Evolutionary conservation across 53 echinoderm and acorn worm species (phyloP), one percentile per base, ranked within the genome.

Genomic region (Luidia sarsii): DNA sequence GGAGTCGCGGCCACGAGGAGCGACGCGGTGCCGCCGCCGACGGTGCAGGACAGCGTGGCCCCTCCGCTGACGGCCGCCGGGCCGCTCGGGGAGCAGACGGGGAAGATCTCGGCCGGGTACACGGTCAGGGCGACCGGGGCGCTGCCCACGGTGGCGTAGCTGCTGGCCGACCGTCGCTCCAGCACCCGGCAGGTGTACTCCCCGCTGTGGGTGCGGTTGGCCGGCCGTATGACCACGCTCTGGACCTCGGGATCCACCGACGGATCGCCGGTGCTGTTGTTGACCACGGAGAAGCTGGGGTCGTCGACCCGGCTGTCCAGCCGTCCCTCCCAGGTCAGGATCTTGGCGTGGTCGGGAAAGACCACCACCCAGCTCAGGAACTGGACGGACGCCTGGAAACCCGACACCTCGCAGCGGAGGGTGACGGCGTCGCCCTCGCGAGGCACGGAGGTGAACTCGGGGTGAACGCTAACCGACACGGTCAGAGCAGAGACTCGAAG

Each of bases 381-480:
- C 16, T 62, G 62, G 4, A 9, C 4, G 18, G 5, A 15, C 1
- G 77, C 11, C 20, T 61, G 77, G 21, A 77, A 60, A 13, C 77
- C 32, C 15, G 61, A 14, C 3, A 48, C 61, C 61, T 77, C 61
- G 20, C 77, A 77, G 62, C 49, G 77, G 7, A 77, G 23, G 0
- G 77, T 43, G 2, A 77, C 77, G 1, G 77, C 77, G 30, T 77
- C 77, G 11, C 77, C 77, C 61, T 43, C 61, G 19, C 77, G 77
- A 23, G 77, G 77, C 46, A 38, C 30, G 1, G 62, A 31, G 29
- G 77, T 77, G 33, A 61, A 77, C 77, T 77, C 77, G 19, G 77
- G 61, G 7, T 19, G 28, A 61, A 77, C 68, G 48, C 6, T 30
- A 25, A 49, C 48, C 0, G 34, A 19, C 10, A 35, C 36, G 3